Evolutionary conservation across 2,113 vertebrate species (phyloP).

Genomic region (Globicephala melas): DNA sequence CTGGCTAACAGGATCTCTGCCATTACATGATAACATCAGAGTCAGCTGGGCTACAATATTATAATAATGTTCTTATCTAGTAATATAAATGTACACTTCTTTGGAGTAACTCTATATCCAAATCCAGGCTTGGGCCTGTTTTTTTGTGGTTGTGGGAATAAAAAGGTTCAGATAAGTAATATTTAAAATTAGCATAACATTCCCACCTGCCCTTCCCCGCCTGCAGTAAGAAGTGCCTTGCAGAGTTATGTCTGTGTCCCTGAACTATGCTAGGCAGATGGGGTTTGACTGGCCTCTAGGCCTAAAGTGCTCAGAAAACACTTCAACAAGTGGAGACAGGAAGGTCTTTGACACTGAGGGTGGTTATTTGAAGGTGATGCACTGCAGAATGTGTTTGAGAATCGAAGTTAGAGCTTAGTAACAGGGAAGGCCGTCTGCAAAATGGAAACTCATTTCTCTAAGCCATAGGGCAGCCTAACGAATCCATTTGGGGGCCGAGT

Average conservation of each 20-base stretch:
- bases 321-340: background rate
- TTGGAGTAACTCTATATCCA: background rate
- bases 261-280: background rate
- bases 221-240: background rate
- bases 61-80: background rate
- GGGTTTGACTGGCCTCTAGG: background rate
- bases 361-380: background rate
- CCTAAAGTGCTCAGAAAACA: slow-evolving; percentile 6
- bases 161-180: background rate
- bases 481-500: background rate
- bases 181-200: slow-evolving; percentile 5
- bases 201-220: background rate
- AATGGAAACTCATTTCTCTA: slow-evolving; percentile 1
- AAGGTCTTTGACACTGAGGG: background rate
- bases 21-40: background rate
- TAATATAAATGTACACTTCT: background rate
- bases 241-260: background rate
- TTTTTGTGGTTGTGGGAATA: background rate
- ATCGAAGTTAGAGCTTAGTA: background rate
- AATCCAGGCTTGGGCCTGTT: background rate
- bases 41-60: background rate
- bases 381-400: background rate
- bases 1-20: background rate
- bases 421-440: background rate
- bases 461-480: background rate